Evolutionary conservation across 2,888 invertebrate species (phyloP).

Genomic region (Trimorus sp.): DNA sequence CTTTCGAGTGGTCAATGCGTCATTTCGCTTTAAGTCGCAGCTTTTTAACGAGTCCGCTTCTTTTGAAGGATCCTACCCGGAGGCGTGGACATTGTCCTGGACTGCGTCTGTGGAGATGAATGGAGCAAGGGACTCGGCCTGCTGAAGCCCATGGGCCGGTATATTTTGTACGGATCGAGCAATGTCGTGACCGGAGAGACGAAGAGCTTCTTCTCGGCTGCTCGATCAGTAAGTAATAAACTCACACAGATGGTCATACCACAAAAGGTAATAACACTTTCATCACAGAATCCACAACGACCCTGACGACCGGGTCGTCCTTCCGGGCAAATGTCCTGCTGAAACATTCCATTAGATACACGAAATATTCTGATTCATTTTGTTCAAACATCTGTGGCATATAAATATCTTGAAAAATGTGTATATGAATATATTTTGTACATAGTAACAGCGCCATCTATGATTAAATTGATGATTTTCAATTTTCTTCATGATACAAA

Average conservation of each 20-base stretch:
- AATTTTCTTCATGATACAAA: too few relatives aligned
- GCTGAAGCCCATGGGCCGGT: conserved; percentile 93
- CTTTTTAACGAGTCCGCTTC: background rate
- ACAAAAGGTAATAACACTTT: background rate
- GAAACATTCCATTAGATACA: too few relatives aligned
- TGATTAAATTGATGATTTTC: too few relatives aligned
- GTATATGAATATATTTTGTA: too few relatives aligned
- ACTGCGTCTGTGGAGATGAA: conserved; percentile 94
- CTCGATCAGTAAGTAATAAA: conserved; percentile 89
- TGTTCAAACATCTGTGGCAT: too few relatives aligned
- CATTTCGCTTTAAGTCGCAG: background rate
- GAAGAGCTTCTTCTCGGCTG: conserved; percentile 94
- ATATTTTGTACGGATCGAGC: conserved; percentile 93
- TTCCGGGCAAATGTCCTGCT: background rate
- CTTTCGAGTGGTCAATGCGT: background rate
- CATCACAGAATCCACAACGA: too few relatives aligned
- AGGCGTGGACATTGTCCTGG: conserved; percentile 93
- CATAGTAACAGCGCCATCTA: too few relatives aligned
- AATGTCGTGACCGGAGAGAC: conserved; percentile 95
- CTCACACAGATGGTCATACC: conserved; percentile 50
- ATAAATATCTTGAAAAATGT: too few relatives aligned
- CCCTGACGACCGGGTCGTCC: too few relatives aligned
- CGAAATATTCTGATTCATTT: too few relatives aligned
- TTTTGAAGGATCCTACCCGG: conserved; percentile 85
- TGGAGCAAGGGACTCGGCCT: conserved; percentile 92